Percentiles rank a stretch among this genome's conserved stretches.
phyloP scores from a whole-genome alignment of 2,888 invertebrate species.

The Amphipoea lucens region DNA sequence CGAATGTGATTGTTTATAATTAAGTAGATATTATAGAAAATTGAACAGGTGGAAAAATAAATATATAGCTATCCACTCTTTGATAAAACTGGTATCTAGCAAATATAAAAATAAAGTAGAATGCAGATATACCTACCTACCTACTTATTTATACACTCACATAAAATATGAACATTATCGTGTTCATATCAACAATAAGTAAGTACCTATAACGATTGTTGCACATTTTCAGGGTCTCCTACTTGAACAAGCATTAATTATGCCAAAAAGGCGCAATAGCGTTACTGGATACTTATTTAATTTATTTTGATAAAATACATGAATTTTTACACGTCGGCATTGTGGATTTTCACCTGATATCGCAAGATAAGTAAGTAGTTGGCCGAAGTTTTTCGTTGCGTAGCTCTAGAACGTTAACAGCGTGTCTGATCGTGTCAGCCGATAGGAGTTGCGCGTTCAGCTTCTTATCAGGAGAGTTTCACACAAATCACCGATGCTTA shows the following conservation, averaged over 20 bases:
- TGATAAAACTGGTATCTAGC: conserved; percentile 17
- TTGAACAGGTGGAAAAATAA: conserved; percentile 15
- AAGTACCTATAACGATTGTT: conserved; percentile 20
- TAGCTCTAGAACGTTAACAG: conserved; percentile 42
- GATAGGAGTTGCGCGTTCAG: conserved; percentile 64
- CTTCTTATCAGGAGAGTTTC: conserved; percentile 49
- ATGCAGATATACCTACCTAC: conserved; percentile 16
- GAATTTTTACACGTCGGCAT: conserved; percentile 33
- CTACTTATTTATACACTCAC: conserved; percentile 1
- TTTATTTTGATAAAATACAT: conserved; percentile 31
- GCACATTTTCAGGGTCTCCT: conserved; percentile 43
- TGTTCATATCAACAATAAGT: conserved; percentile 13
- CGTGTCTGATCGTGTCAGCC: conserved; percentile 35
- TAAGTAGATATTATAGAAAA: neutral
- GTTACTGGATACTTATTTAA: conserved; percentile 26
- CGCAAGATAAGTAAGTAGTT: conserved; percentile 34
- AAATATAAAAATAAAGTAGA: conserved; percentile 20
- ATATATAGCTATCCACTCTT: conserved; percentile 20
- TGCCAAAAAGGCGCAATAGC: conserved; percentile 26
- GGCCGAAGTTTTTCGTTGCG: conserved; percentile 23
- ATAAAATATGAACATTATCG: conserved; percentile 16
- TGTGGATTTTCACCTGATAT: conserved; percentile 50
- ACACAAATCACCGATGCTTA: conserved; percentile 52
- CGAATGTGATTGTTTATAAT: neutral
- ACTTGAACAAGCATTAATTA: conserved; percentile 31